phyloP scores from a whole-genome alignment of 2,113 vertebrate genomes.

The Parotia lawesii region DNA sequence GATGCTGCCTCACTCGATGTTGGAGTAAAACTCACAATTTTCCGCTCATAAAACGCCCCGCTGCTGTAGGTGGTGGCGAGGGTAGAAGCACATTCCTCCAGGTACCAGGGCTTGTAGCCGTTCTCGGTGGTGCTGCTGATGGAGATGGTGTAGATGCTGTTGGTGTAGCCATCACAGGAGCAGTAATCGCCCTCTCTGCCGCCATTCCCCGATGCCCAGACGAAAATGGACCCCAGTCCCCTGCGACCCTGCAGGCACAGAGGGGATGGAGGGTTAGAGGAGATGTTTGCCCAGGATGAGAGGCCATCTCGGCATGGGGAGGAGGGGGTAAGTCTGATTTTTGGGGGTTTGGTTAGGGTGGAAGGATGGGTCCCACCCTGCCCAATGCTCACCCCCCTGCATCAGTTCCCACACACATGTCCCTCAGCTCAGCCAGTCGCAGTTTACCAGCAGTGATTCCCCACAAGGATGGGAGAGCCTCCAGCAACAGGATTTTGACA shows the following conservation, averaged over 20 bases:
- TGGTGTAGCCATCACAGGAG: constrained; percentile 92
- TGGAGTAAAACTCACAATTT: constrained; percentile 75
- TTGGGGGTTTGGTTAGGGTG: neutral
- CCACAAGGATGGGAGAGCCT: neutral
- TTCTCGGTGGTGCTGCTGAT: constrained; percentile 86
- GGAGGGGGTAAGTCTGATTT: neutral
- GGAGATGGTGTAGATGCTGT: constrained; percentile 93
- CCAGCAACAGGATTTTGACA: neutral
- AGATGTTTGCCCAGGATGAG: neutral
- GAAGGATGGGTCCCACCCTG: neutral
- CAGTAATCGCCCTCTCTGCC: constrained; percentile 87
- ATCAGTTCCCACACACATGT: accelerated
- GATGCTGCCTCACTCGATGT: accelerated
- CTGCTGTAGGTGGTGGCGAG: constrained; percentile 87
- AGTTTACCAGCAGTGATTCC: neutral
- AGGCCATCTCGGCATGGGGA: accelerated
- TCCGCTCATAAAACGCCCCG: constrained; percentile 84
- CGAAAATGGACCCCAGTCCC: constrained; percentile 88
- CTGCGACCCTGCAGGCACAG: constrained; percentile 77
- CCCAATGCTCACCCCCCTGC: neutral
- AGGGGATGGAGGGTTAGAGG: neutral
- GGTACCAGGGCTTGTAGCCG: constrained; percentile 82
- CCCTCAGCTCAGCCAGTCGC: accelerated
- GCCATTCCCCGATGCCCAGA: constrained; percentile 91
- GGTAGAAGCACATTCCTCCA: constrained; percentile 89